Percentiles rank a stretch among this genome's conserved stretches.
These are phyloP conservation scores for Etheostoma spectabile DNA, from an alignment of 2,113 vertebrate species.

Conservation along the genomic window DNA sequence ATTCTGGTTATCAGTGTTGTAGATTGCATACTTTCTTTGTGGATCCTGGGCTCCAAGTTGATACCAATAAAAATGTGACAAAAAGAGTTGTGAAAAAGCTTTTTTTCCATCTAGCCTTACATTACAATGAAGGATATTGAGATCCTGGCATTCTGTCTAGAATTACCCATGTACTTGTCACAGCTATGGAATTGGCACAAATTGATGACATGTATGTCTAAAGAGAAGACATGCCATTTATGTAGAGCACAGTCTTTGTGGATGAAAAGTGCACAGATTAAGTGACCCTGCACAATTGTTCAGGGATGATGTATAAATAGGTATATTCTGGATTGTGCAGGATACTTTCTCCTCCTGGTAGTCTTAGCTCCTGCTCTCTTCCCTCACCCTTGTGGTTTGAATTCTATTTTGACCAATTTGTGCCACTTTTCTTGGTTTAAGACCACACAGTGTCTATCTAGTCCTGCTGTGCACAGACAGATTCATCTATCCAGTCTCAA, in stretches of 20 bases:
- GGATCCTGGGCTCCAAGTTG: neutral
- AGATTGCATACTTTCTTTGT: neutral
- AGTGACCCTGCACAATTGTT: slow-evolving; percentile 68
- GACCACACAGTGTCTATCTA: slow-evolving; percentile 49
- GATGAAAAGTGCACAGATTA: slow-evolving; percentile 45
- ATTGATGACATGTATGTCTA: slow-evolving; percentile 6
- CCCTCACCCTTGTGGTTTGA: slow-evolving; percentile 79
- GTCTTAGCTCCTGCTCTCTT: slow-evolving; percentile 62
- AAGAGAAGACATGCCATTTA: slow-evolving; percentile 21
- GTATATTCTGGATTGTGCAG: slow-evolving; percentile 57
- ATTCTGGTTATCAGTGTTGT: slow-evolving; percentile 5
- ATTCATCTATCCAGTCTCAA: slow-evolving; percentile 24
- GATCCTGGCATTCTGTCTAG: neutral
- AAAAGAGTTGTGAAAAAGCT: neutral
- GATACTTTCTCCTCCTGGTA: slow-evolving; percentile 57
- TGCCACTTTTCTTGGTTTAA: slow-evolving; percentile 77
- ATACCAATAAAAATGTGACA: neutral
- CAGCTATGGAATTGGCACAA: slow-evolving; percentile 17
- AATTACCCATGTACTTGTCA: slow-evolving; percentile 5
- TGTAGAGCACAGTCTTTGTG: slow-evolving; percentile 52
- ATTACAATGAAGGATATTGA: slow-evolving; percentile 1
- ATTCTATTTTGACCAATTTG: slow-evolving; percentile 82
- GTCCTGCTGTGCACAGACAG: slow-evolving; percentile 31
- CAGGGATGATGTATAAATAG: slow-evolving; percentile 66
- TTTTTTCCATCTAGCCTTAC: neutral